Evolutionary conservation across 2,888 invertebrate genomes (phyloP), one percentile per base, ranked within the genome.

Genomic region (Drosophila prostipennis): DNA sequence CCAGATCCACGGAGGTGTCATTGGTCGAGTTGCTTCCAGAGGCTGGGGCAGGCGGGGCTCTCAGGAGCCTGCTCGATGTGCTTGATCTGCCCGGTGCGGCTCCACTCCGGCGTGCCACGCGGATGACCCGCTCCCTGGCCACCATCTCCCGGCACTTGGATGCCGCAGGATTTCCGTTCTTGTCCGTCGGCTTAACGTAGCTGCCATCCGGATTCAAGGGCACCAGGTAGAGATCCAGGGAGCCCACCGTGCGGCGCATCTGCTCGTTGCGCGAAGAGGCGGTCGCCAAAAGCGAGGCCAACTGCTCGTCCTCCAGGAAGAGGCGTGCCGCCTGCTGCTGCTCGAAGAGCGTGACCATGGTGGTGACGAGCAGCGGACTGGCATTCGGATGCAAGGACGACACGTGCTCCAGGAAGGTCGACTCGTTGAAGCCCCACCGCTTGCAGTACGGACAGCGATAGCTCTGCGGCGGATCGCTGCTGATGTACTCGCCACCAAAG

Each of bases 401-500:
- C 0, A 86, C 69, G 16, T 84, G 84, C 58, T 80, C 80, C 57
- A 84, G 49, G 37, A 84, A 83, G 8, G 79, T 74, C 19, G 81
- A 78, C 69, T 84, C 84, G 45, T 77, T 79, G 57, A 72, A 81
- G 42, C 86, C 86, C 84, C 86, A 84, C 4, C 60, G 56, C 60
- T 86, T 86, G 69, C 84, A 84, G 51, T 84, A 84, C 0, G 84
- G 84, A 43, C 84, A 84, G 6, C 84, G 72, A 29, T 86, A 84
- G 55, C 86, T 84, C 54, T 84, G 84, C 34, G 84, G 84, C 32
- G 81, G 80, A 70, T 85, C 81, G 13, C 77, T 60, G 37, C 14
- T 85, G 0, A 86, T 55, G 48, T 85, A 81, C 45, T 84, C 86
- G 6, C 83, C 84, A 6, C 68, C 83, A 51, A 84, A 84, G 29